Base-by-base conservation (phyloP, 2,797 vertebrate species). In the Argya squamiceps region DNA sequence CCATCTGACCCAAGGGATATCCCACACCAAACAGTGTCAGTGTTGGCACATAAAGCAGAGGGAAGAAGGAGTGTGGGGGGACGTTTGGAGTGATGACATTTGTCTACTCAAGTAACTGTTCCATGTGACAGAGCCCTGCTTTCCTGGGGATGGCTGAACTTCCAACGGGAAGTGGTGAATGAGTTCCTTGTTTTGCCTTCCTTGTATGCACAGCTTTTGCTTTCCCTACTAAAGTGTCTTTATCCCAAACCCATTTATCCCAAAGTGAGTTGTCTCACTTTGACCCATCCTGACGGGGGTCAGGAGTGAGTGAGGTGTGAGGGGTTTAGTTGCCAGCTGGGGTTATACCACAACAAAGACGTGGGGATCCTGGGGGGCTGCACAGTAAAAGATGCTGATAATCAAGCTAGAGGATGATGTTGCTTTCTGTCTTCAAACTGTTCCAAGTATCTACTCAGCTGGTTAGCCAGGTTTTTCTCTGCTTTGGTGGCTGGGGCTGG, bases 261-360 rank as follows among this genome's bases (percentile, higher is more conserved):
- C 37, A 37, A 37, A 37, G 37, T 0, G 0, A 82, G 19, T 1
- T 75, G 22, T 67, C 22, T 36, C 69, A 20, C 47, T 47, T 75
- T 41, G 49, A 68, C 36, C 19, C 70, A 41, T 14, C 22, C 12
- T 1, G 0, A 27, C 0, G 0, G 1, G 2, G 17, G 14, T 12
- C 8, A 2, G n/a, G 24, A 59, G n/a, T 12, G 39, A 52, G 10
- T 2, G 36, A 49, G 9, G 24, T 41, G 16, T 0, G 2, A 6
- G 19, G 19, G 20, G 59, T 46, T 46, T 44, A 53, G 46, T 16
- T 46, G n/a, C 30, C 73, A 24, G n/a, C 29, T 52, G 34, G 37
- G 46, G n/a, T 77, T 68, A 77, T 68, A 39, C n/a, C 30, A 55
- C 65, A 22, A 19, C 17, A 36, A 55, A 55, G 17, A 62, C 0